Evolutionary conservation across 2,888 invertebrate genomes (phyloP), one percentile per base, ranked within the genome.

Genomic region (Hydrotaea diabolus): DNA sequence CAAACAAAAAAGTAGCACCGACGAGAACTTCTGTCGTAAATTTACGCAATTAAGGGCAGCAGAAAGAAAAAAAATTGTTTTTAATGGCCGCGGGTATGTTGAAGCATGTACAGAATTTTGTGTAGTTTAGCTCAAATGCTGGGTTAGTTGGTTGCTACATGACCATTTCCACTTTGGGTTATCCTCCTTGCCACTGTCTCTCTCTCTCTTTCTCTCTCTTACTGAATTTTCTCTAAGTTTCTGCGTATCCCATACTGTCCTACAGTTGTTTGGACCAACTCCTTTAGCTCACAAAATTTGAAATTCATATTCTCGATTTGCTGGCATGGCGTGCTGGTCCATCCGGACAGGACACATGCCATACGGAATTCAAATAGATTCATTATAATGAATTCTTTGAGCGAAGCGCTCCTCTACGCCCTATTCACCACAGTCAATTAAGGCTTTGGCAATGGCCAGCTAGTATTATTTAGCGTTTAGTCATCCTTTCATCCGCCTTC

Each of bases 21-120:
- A 64, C 36, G 43, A 7, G n/a, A 85, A 85, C 78, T 82, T 82
- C 59, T 82, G 82, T 77, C 85, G 85, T 85, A 85, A 85, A 85
- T 85, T 85, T 82, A 79, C 85, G 85, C 85, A 85, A 85, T 85
- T 85, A 85, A 85, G 82, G 76, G 31, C 53, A 78, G 31, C 2
- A 31, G 31, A 31, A 31, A 7, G 7, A 31, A 31, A 80, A 83
- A 77, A 84, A 79, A 73, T 79, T 82, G 79, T 85, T 82, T 85
- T 81, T 79, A 85, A 85, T 85, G 77, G 85, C 85, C 85, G 85
- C 85, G 85, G 85, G 85, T 71, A 79, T 71, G 69, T 82, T 82
- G 73, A 57, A 57, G 31, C 13, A 66, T 66, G 66, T 43, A 8
- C 66, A 43, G 66, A 36, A 66, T 43, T 39, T 66, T 19, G 4